A percentile compares a stretch with the other conserved stretches of the same genome.
Evolutionary conservation across 1,140 invertebrate species (phyloP).

Genomic region (Saccostrea glomerata): DNA sequence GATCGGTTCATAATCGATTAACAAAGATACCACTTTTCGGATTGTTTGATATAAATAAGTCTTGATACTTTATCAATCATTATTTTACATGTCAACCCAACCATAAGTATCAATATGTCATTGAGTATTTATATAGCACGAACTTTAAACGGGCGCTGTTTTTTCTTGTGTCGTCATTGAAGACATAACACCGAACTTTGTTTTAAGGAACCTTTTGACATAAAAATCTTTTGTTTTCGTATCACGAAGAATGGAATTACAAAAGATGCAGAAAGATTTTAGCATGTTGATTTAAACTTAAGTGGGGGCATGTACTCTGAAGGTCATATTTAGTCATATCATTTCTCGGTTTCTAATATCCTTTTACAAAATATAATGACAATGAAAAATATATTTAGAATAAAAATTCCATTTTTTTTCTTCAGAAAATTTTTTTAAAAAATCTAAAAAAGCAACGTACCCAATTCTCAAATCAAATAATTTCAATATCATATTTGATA

Average conservation of each 20-base stretch:
- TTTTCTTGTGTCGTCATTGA: background rate
- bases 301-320: too few relatives aligned
- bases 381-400: too few relatives aligned
- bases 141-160: background rate
- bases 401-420: too few relatives aligned
- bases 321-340: too few relatives aligned
- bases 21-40: background rate
- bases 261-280: too few relatives aligned
- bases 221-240: background rate
- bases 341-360: too few relatives aligned
- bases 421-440: too few relatives aligned
- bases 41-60: background rate
- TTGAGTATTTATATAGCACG: background rate
- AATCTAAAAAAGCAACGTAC: too few relatives aligned
- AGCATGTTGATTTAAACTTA: too few relatives aligned
- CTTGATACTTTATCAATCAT: background rate
- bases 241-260: background rate
- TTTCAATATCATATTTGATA: too few relatives aligned
- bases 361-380: too few relatives aligned
- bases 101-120: background rate
- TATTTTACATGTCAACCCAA: slow-evolving; percentile 20
- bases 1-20: background rate
- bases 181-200: background rate
- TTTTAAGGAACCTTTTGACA: background rate
- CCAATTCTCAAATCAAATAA: too few relatives aligned